A percentile compares a stretch with the other conserved stretches of the same genome.
These are phyloP conservation scores for Melanargia galathea DNA, from an alignment of 2,888 invertebrate species.

Conservation along the genomic window DNA sequence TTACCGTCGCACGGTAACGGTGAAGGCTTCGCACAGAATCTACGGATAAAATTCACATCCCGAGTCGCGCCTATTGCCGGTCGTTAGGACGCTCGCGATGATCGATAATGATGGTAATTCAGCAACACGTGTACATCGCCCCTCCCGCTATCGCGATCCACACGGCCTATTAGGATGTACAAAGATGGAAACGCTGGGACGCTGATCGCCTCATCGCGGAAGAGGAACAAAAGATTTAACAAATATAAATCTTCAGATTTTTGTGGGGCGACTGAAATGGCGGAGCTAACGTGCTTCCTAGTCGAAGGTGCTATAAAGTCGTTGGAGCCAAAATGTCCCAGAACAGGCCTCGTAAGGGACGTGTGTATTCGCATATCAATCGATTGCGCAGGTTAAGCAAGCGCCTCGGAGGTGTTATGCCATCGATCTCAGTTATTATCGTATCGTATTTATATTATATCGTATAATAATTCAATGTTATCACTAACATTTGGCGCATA, in stretches of 20 bases:
- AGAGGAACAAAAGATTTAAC: neutral
- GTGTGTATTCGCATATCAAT: too few relatives aligned
- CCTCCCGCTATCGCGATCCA: slow-evolving; percentile 66
- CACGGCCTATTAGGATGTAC: slow-evolving; percentile 73
- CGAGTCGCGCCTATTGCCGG: slow-evolving; percentile 65
- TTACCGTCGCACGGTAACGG: slow-evolving; percentile 42
- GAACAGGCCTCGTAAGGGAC: too few relatives aligned
- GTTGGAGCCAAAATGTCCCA: too few relatives aligned
- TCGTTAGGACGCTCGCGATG: slow-evolving; percentile 79
- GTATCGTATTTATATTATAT: too few relatives aligned
- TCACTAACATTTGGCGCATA: too few relatives aligned
- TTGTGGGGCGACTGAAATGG: too few relatives aligned
- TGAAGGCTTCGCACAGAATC: slow-evolving; percentile 40
- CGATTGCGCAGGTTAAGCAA: too few relatives aligned
- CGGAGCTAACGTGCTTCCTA: too few relatives aligned
- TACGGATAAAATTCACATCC: slow-evolving; percentile 37
- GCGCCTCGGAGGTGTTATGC: too few relatives aligned
- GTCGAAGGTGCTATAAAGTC: too few relatives aligned
- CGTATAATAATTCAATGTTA: too few relatives aligned
- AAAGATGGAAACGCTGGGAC: slow-evolving; percentile 48
- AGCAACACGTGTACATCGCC: slow-evolving; percentile 75
- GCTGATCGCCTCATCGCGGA: neutral
- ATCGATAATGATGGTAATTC: slow-evolving; percentile 83
- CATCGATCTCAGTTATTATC: too few relatives aligned
- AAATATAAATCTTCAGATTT: neutral